Base-by-base conservation (phyloP, 2,888 invertebrate species). In the Dasysyrphus albostriatus region DNA sequence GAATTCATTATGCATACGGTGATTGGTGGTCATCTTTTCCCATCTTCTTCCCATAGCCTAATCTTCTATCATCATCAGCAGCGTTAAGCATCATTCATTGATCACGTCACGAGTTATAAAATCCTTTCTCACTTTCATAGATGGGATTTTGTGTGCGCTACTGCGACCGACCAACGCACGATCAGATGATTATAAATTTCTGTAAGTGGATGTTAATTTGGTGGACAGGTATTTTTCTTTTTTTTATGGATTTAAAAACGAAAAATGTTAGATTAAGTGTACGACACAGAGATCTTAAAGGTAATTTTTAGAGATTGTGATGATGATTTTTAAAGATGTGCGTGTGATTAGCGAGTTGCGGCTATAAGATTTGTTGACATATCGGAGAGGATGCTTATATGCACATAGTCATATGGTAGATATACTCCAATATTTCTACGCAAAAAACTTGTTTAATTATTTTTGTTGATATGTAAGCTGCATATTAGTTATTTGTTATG, bases 121-220 rank as follows among this genome's bases (percentile, higher is more conserved):
- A 69, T 69, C 69, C 54, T 69, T 51, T 69, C 69, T 54, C 54
- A 69, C 67, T 69, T 65, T 65, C 47, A 5, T 12, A 51, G 24
- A 51, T 51, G 32, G 32, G 65, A n/a, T 10, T 49, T 49, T 63
- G 5, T 32, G 16, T 37, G 19, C 32, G 32, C 24, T 24, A 3
- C 24, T n/a, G 24, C 29, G 14, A n/a, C 29, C 67, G 8, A n/a
- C 16, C 24, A 39, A 5, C 14, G 29, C 24, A 19, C 12, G 39
- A 61, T 63, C 8, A 58, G 56, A 58, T n/a, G 56, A 58, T 76
- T 58, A 58, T 59, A 44, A 67, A 58, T 49, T 4, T 67, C 49
- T 69, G 67, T 69, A 76, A 76, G 42, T 69, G 59, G 59, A 69
- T 77, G 59, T 39, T 77, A 51, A 70, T 19, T 65, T 12, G 14